These are phyloP conservation scores for Phyllotreta cruciferae DNA, from an alignment of 2,888 invertebrate genomes.

Conservation along the genomic window DNA sequence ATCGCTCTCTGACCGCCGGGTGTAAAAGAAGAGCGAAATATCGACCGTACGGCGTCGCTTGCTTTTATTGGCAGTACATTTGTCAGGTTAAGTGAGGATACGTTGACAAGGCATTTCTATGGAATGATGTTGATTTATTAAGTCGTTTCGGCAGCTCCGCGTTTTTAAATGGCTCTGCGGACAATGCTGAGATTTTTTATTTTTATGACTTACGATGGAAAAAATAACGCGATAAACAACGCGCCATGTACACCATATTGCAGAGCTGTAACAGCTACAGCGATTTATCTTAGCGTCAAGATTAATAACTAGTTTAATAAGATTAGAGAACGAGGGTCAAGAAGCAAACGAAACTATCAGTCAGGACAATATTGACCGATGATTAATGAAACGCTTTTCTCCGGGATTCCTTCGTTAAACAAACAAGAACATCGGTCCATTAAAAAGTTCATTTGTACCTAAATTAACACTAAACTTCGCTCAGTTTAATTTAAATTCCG, in stretches of 20 bases:
- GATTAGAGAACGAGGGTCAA: slow-evolving; percentile 13
- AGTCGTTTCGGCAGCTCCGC: slow-evolving; percentile 17
- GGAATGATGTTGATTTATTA: slow-evolving; percentile 39
- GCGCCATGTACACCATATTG: neutral
- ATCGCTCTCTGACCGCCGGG: slow-evolving; percentile 9
- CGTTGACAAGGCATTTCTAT: slow-evolving; percentile 52
- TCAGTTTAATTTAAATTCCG: no score
- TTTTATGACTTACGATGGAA: slow-evolving; percentile 8
- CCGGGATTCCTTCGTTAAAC: no score
- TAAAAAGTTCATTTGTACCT: no score
- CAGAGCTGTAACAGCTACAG: neutral
- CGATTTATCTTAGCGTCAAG: slow-evolving; percentile 6
- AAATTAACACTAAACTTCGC: no score
- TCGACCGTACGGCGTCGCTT: slow-evolving; percentile 18
- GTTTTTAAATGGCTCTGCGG: slow-evolving; percentile 9
- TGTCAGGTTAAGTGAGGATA: slow-evolving; percentile 48
- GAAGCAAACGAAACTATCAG: slow-evolving; percentile 3
- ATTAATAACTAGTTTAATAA: slow-evolving; percentile 7
- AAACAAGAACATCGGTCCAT: no score
- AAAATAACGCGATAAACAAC: no score
- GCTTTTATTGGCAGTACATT: slow-evolving; percentile 48
- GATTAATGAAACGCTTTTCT: slow-evolving; percentile 1
- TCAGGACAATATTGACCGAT: neutral
- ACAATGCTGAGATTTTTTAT: slow-evolving; percentile 9
- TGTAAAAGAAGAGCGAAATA: slow-evolving; percentile 10